phyloP scores from a whole-genome alignment of 1,140 invertebrate species.

The Micrasema minimum region DNA sequence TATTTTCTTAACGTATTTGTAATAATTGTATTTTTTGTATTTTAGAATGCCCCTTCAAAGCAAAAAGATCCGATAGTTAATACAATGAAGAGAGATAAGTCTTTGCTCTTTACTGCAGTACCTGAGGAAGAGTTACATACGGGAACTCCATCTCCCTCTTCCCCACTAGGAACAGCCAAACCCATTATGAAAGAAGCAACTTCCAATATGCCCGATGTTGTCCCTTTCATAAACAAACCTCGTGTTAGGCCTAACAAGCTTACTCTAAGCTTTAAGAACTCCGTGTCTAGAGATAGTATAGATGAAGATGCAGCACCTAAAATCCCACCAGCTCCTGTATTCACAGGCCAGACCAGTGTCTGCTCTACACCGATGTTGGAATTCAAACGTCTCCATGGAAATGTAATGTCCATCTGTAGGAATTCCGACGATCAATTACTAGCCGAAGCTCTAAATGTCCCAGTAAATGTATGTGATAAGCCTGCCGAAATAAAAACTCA shows the following conservation, averaged over 20 bases:
- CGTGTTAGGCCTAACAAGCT: constrained; percentile 68
- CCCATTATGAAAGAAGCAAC: constrained; percentile 55
- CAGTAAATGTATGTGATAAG: background rate
- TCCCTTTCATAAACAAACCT: constrained; percentile 65
- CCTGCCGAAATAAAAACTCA: background rate
- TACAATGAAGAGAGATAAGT: constrained; percentile 78
- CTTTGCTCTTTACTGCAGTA: constrained; percentile 79
- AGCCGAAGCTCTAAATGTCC: constrained; percentile 52
- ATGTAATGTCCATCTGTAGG: constrained; percentile 76
- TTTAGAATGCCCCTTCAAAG: constrained; percentile 46
- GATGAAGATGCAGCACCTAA: constrained; percentile 61
- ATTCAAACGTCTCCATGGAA: constrained; percentile 76
- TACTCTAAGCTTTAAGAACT: constrained; percentile 67
- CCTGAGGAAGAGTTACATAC: constrained; percentile 76
- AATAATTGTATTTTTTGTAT: background rate
- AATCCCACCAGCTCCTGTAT: constrained; percentile 60
- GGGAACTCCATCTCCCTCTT: constrained; percentile 58
- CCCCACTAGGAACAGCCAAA: constrained; percentile 48
- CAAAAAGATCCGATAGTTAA: constrained; percentile 58
- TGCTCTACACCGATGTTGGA: constrained; percentile 81
- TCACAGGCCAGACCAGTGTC: constrained; percentile 74
- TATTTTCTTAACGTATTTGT: constrained; percentile 1
- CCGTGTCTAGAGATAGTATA: constrained; percentile 66
- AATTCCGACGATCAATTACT: constrained; percentile 62
- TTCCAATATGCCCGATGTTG: constrained; percentile 62